Base-by-base conservation (phyloP, 2,797 vertebrate species). In the Calcarius lapponicus region DNA sequence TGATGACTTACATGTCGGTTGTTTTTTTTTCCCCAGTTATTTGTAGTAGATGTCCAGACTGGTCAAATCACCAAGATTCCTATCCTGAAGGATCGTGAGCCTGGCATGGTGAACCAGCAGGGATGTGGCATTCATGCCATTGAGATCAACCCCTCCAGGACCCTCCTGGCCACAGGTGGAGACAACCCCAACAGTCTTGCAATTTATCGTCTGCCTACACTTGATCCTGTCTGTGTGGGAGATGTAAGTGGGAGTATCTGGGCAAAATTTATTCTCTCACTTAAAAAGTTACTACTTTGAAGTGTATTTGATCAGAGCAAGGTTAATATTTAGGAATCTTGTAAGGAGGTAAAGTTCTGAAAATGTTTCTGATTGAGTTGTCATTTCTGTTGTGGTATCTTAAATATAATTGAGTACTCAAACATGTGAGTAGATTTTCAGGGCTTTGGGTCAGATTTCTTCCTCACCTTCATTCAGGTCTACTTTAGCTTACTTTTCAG, bases 121-220 rank as follows among this genome's bases (percentile, higher is more conserved):
- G 98, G 99, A 88, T 99, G 99, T 95, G 99, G 99, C 42, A 99
- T 99, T 96, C 99, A 99, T 28, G 99, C 99, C 70, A 99, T 99
- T 14, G 99, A 99, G 96, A 97, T 99, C 91, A 99, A 99, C 96
- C 99, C 99, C 50, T 99, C 99, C 0, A 98, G 98, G 93, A 99
- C 99, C 4, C 97, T 99, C 70, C 97, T 99, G 69, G 99, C 99
- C 67, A 99, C 99, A 1, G 99, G 99, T 96, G 99, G 99, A 95
- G 99, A 99, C 97, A 99, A 99, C 97, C 99, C 99, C 51, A 99
- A 99, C 97, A 99, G 99, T 96, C 98, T 99, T 86, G 99, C 99
- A 32, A 97, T 99, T 96, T 99, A 99, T 96, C 98, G 98, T 71
- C 98, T 99, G 85, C 99, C 99, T 90, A 99, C 99, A 1, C 97